Evolutionary conservation across 2,888 invertebrate genomes (phyloP).

Genomic region (Ochropacha duplaris): DNA sequence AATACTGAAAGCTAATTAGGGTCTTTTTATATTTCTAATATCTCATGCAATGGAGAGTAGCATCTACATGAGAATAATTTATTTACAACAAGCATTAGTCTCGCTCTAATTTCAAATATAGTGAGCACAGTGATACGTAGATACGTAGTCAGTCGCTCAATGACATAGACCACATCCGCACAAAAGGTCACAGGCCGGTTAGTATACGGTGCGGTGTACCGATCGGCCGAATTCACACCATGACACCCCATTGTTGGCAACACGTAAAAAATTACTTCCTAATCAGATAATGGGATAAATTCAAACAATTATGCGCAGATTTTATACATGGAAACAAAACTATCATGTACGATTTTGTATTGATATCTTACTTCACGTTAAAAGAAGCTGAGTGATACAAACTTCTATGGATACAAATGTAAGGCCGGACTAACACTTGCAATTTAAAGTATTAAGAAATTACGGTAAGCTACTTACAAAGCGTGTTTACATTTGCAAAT

Average conservation of each 20-base stretch:
- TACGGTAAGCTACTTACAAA: no score
- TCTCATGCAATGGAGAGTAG: no score
- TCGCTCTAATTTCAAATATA: background rate
- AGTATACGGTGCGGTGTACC: background rate
- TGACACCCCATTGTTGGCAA: slow-evolving; percentile 46
- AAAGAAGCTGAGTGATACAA: no score
- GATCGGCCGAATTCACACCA: slow-evolving; percentile 33
- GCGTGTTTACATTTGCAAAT: no score
- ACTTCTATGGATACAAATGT: no score
- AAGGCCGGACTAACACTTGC: no score
- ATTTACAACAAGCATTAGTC: background rate
- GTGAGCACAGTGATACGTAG: background rate
- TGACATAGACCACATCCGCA: slow-evolving; percentile 19
- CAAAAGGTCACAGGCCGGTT: slow-evolving; percentile 34
- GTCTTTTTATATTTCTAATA: no score
- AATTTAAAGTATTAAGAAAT: no score
- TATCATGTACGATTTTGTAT: background rate
- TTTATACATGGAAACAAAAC: slow-evolving; percentile 11
- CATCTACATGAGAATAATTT: no score
- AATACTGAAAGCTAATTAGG: background rate
- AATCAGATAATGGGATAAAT: slow-evolving; percentile 60
- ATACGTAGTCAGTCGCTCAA: background rate
- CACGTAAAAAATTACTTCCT: slow-evolving; percentile 67
- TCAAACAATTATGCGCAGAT: slow-evolving; percentile 25
- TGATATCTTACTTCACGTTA: background rate